These are phyloP conservation scores for Chalcosyrphus nemorum DNA, from an alignment of 2,888 invertebrate species.

Conservation along the genomic window DNA sequence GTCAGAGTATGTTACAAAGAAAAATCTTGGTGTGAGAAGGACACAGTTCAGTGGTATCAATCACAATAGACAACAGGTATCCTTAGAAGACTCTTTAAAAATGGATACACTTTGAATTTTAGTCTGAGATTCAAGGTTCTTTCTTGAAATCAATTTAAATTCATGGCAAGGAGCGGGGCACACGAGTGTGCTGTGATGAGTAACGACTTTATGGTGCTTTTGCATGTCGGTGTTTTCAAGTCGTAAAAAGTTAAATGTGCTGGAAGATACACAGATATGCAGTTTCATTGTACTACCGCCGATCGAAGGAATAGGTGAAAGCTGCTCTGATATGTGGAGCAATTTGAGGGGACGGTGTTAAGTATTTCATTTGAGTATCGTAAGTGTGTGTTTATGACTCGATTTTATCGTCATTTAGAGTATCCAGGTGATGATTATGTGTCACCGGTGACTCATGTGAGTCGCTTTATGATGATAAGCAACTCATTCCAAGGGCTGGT, in stretches of 20 bases:
- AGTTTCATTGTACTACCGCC: too few relatives aligned
- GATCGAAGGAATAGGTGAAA: too few relatives aligned
- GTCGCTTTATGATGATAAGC: too few relatives aligned
- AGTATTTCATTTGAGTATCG: background rate
- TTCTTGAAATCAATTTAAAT: too few relatives aligned
- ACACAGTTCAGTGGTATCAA: slow-evolving; percentile 28
- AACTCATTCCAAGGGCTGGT: too few relatives aligned
- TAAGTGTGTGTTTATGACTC: background rate
- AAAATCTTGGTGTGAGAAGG: slow-evolving; percentile 18
- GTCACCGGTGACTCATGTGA: background rate
- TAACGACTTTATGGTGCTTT: background rate
- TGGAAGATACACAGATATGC: background rate
- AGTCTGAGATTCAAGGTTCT: too few relatives aligned
- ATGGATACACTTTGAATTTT: too few relatives aligned
- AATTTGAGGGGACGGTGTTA: background rate
- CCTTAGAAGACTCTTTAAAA: too few relatives aligned
- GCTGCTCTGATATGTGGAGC: too few relatives aligned
- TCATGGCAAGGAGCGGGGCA: too few relatives aligned
- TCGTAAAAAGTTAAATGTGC: slow-evolving; percentile 13
- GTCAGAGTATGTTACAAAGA: slow-evolving; percentile 7
- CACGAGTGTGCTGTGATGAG: background rate
- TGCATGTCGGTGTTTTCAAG: background rate
- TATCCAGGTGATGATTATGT: background rate
- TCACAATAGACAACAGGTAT: background rate
- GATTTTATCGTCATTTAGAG: background rate